Base-by-base conservation (phyloP, 2,888 invertebrate species). In the Isoperla grammatica region DNA sequence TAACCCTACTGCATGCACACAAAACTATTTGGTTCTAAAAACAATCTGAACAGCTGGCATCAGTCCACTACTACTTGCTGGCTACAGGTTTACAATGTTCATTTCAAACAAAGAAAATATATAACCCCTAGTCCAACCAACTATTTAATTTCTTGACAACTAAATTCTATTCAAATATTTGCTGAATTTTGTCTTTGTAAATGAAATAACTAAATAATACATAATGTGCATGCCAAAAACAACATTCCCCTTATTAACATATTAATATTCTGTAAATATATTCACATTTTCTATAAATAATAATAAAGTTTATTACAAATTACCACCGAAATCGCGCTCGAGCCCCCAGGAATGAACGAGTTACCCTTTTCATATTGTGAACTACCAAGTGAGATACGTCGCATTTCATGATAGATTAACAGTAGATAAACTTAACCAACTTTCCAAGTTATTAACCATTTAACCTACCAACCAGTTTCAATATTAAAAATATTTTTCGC, bases 221-320 rank as follows among this genome's bases (percentile, higher is more conserved):
- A 58, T 42, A 56, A 62, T 55, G 59, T 62, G 64, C 64, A 64
- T 64, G 64, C 61, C 56, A 56, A 62, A 58, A 54, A 57, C 59
- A 50, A 59, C 55, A 42, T 61, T 62, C 62, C 64, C 64, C 62
- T 61, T 59, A 61, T 59, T 61, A 53, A 53, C 15, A 59, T 64
- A 61, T 61, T 59, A 57, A 46, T 48, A 62, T 59, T 62, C 64
- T 64, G 64, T 64, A 64, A 37, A 64, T 63, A 63, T 62, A 64
- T 62, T 62, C 62, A 62, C 62, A 60, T 64, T 64, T 62, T 62
- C 64, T 64, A 62, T 64, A 61, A 64, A 64, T 64, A 61, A 63
- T 63, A 60, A 61, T 63, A 63, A 61, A 45, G 60, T 63, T 63
- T 61, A 63, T 61, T 63, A 63, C 63, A 61, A 61, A 60, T 59